phyloP scores from a whole-genome alignment of 2,113 vertebrate species.

The Ellobius talpinus region DNA sequence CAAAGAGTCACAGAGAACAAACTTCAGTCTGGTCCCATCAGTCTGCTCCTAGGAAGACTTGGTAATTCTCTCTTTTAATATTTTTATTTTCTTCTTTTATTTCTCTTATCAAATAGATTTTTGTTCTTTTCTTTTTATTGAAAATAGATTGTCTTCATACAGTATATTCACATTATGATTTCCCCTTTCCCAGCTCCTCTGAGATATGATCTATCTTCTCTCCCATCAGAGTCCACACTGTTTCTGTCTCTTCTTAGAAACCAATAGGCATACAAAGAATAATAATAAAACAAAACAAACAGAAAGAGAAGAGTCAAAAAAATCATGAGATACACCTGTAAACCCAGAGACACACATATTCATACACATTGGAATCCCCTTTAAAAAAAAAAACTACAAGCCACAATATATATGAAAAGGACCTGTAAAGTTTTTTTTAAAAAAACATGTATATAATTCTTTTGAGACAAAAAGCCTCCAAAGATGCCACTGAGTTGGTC shows the following conservation, averaged over 20 bases:
- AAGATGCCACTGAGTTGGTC: not conserved
- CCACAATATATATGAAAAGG: not conserved
- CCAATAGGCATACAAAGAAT: too few species aligned
- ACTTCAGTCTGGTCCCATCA: not conserved
- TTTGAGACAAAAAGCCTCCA: not conserved
- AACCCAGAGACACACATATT: not conserved
- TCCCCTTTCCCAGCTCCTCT: too few species aligned
- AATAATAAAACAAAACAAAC: not conserved
- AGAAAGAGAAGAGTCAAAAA: not conserved
- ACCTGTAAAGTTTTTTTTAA: not conserved
- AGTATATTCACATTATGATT: not conserved
- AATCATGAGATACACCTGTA: not conserved
- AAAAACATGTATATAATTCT: not conserved
- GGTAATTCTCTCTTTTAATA: not conserved
- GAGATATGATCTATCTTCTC: not conserved
- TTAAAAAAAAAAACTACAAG: not conserved
- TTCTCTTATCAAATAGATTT: not conserved
- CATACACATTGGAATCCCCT: not conserved
- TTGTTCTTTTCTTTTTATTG: not conserved
- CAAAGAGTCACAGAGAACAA: not conserved
- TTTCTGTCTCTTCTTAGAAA: not conserved
- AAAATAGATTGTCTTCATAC: not conserved
- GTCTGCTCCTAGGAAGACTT: not conserved
- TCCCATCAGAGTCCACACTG: not conserved
- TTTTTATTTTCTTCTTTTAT: not conserved